phyloP scores from a whole-genome alignment of 2,888 invertebrate genomes.

The Cosmia trapezina region DNA sequence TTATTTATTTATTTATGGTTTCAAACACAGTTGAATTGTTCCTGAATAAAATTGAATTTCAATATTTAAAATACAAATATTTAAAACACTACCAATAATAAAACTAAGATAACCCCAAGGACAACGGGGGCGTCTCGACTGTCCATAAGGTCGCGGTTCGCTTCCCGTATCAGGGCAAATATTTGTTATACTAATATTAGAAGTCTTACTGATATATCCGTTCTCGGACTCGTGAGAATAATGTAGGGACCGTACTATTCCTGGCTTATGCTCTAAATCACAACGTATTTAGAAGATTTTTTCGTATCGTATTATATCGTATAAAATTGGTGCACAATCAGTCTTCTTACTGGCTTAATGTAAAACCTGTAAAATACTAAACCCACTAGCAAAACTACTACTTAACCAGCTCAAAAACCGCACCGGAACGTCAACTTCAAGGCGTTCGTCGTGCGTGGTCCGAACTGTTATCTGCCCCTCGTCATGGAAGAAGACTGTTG shows the following conservation, averaged over 20 bases:
- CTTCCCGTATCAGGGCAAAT: constrained; percentile 33
- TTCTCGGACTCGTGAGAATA: background rate
- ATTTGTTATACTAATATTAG: constrained; percentile 22
- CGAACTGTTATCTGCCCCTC: no score
- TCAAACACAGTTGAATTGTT: no score
- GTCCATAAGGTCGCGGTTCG: constrained; percentile 20
- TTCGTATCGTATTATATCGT: no score
- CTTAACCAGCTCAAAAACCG: background rate
- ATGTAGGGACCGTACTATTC: background rate
- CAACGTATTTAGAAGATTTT: no score
- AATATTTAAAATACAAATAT: no score
- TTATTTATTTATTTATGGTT: no score
- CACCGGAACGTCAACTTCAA: no score
- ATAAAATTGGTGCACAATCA: background rate
- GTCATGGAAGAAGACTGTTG: no score
- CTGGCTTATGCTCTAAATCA: background rate
- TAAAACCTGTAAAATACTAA: background rate
- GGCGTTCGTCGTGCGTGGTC: no score
- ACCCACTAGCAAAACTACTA: no score
- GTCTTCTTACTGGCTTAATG: background rate
- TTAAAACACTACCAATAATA: no score
- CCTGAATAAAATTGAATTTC: no score
- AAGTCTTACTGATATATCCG: constrained; percentile 5
- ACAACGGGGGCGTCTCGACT: background rate
- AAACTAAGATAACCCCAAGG: constrained; percentile 24